phyloP scores from a whole-genome alignment of 2,888 invertebrate species.

The Limnephilus marmoratus region DNA sequence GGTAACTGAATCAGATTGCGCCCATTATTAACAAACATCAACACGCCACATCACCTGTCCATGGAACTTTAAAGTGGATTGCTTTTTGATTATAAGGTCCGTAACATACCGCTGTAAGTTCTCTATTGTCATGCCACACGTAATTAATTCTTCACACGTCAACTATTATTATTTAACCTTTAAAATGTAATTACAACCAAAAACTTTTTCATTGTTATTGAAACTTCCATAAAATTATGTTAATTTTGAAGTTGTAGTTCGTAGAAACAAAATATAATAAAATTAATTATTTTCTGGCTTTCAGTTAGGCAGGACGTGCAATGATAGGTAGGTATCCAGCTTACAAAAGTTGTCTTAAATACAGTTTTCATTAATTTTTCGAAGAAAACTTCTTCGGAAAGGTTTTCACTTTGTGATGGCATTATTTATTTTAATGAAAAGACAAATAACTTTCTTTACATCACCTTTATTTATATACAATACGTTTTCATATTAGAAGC shows the following conservation, averaged over 20 bases:
- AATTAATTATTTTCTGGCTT: neutral
- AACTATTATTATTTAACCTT: neutral
- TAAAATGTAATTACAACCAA: neutral
- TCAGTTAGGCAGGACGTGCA: neutral
- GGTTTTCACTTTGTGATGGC: no score
- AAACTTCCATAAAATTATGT: neutral
- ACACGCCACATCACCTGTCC: neutral
- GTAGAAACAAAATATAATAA: neutral
- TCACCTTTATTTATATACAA: no score
- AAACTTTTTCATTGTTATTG: neutral
- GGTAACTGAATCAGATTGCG: neutral
- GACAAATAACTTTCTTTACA: no score
- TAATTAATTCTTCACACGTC: neutral
- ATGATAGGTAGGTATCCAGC: neutral
- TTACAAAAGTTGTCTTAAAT: neutral
- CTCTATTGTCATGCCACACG: neutral
- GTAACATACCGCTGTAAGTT: neutral
- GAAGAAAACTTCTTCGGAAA: no score
- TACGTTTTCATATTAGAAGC: neutral
- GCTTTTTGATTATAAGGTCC: conserved; percentile 18
- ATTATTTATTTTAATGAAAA: no score
- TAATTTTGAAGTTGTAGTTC: neutral
- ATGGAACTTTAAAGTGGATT: conserved; percentile 10
- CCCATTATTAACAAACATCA: neutral
- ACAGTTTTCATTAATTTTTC: no score